phyloP scores from a whole-genome alignment of 1,140 invertebrate species.

The Augochlora pura region DNA sequence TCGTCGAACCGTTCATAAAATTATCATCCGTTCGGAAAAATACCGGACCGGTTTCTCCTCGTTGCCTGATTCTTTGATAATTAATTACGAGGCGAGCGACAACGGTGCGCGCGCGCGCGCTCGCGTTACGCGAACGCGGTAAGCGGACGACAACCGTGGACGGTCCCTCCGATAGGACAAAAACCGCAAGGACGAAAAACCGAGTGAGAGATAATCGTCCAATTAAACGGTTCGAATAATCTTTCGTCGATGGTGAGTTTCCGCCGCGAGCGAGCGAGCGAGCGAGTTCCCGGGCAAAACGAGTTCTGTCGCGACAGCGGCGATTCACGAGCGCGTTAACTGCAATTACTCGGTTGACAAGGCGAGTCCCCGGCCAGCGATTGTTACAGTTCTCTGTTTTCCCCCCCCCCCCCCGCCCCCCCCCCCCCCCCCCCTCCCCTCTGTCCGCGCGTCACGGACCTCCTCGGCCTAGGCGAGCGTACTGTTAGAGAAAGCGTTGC shows the following conservation, averaged over 20 bases:
- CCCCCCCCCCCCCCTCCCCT: too few species aligned
- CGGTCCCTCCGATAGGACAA: not conserved
- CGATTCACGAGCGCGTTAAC: conserved; percentile 31
- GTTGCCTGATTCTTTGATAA: not conserved
- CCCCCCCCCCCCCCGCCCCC: not conserved
- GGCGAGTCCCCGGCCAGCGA: conserved; percentile 10
- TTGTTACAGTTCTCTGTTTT: conserved; percentile 53
- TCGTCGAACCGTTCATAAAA: not conserved
- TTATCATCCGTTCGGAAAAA: not conserved
- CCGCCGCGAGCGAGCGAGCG: conserved; percentile 8
- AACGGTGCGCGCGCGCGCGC: not conserved
- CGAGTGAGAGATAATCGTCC: conserved; percentile 39
- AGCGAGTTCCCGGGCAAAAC: conserved; percentile 8
- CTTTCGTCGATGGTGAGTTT: conserved; percentile 28
- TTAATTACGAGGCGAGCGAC: not conserved
- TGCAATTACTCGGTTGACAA: conserved; percentile 40
- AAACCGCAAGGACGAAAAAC: conserved; percentile 22
- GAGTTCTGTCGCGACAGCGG: not conserved
- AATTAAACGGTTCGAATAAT: conserved; percentile 48
- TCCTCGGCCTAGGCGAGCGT: too few species aligned
- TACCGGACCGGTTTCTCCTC: not conserved
- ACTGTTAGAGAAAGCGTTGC: conserved; percentile 40
- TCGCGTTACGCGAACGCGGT: too few species aligned
- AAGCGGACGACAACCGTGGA: not conserved
- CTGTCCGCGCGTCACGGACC: too few species aligned